Conservation (phyloP, 1,140 invertebrate genomes). For the Delia radicum region DNA sequence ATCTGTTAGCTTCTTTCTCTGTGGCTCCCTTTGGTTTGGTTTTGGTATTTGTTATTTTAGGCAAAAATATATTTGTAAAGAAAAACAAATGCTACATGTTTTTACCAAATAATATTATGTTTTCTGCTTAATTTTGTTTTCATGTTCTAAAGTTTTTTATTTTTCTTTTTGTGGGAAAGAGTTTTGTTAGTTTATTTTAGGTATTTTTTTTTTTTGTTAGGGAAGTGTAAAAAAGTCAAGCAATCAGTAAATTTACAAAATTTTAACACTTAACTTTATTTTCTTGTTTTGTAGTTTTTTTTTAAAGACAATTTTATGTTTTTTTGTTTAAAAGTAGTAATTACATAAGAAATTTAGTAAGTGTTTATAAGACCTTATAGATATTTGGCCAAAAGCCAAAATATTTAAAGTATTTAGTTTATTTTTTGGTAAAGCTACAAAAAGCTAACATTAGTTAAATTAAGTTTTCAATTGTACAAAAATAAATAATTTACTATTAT, state of each 20-base stretch:
- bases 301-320: no score
- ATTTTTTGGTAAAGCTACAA: background rate
- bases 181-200: background rate
- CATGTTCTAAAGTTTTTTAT: background rate
- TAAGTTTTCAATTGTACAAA: background rate
- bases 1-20: background rate
- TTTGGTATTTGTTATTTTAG: conserved; percentile 1
- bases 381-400: background rate
- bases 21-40: background rate
- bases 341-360: background rate
- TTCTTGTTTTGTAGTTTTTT: background rate
- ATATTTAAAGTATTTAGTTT: background rate
- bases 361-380: background rate
- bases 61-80: background rate
- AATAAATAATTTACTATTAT: background rate
- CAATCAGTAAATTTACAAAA: conserved; percentile 2
- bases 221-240: background rate
- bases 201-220: background rate
- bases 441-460: background rate
- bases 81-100: background rate
- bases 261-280: conserved; percentile 2
- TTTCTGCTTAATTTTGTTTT: conserved; percentile 5
- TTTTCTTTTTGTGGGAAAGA: background rate
- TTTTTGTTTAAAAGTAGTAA: background rate
- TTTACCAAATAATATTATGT: background rate